phyloP scores from a whole-genome alignment of 2,888 invertebrate species.

The Cheilosia vernalis region DNA sequence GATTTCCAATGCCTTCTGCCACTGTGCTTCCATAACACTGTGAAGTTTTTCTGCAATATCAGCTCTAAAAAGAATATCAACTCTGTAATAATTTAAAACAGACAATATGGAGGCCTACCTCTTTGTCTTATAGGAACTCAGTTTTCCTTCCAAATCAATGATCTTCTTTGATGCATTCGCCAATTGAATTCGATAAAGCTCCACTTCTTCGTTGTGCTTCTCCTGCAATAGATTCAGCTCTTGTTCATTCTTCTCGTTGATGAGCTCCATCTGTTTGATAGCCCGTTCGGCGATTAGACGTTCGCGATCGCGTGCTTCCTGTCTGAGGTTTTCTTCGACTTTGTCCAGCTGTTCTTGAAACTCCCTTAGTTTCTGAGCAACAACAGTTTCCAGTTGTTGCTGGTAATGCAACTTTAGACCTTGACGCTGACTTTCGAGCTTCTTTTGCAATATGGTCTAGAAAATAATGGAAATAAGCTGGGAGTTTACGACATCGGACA shows the following conservation, averaged over 20 bases:
- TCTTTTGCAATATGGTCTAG: slow-evolving; percentile 85
- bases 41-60: slow-evolving; percentile 90
- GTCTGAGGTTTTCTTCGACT: slow-evolving; percentile 87
- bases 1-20: slow-evolving; percentile 90
- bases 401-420: slow-evolving; percentile 91
- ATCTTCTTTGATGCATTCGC: slow-evolving; percentile 88
- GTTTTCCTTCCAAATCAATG: slow-evolving; percentile 86
- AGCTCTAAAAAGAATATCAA: slow-evolving; percentile 83
- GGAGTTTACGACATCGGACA: slow-evolving; percentile 7
- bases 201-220: slow-evolving; percentile 91
- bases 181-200: slow-evolving; percentile 88
- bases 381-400: slow-evolving; percentile 91
- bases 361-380: slow-evolving; percentile 89
- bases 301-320: slow-evolving; percentile 87
- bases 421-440: slow-evolving; percentile 86
- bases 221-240: slow-evolving; percentile 91
- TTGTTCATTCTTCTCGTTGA: slow-evolving; percentile 89
- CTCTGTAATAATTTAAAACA: neutral
- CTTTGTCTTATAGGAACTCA: slow-evolving; percentile 81
- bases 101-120: slow-evolving; percentile 76
- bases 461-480: slow-evolving; percentile 28
- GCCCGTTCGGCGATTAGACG: slow-evolving; percentile 88
- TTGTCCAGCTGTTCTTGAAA: slow-evolving; percentile 90
- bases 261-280: slow-evolving; percentile 88
- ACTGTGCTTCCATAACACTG: slow-evolving; percentile 91